A percentile compares a stretch with the other conserved stretches of the same genome.
Evolutionary conservation across 2,888 invertebrate genomes (phyloP).

Genomic region (Ichneumon xanthorius): DNA sequence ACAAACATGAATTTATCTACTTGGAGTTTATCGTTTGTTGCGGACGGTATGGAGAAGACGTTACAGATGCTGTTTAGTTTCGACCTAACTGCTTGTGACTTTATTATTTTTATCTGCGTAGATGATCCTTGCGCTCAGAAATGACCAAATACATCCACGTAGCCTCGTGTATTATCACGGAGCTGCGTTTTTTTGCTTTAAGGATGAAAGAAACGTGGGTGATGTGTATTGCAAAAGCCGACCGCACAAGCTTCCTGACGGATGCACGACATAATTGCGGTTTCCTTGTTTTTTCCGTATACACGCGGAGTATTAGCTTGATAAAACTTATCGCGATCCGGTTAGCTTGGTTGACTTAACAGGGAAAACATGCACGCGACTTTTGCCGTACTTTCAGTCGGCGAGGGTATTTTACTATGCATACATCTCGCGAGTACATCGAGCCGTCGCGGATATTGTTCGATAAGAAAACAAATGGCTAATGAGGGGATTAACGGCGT

Average conservation of each 20-base stretch:
- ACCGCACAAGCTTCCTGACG: slow-evolving; percentile 63
- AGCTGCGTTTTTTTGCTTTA: too few relatives aligned
- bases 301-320: slow-evolving; percentile 32
- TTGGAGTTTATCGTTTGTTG: background rate
- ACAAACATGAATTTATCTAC: background rate
- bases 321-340: slow-evolving; percentile 61
- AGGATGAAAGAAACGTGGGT: slow-evolving; percentile 1
- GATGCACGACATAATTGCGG: slow-evolving; percentile 65
- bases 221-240: slow-evolving; percentile 1
- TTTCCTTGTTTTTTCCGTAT: slow-evolving; percentile 57
- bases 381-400: slow-evolving; percentile 33
- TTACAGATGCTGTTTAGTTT: too few relatives aligned
- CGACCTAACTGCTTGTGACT: too few relatives aligned
- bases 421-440: background rate
- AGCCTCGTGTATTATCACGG: too few relatives aligned
- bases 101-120: too few relatives aligned
- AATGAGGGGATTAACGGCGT: background rate
- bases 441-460: background rate
- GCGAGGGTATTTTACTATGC: slow-evolving; percentile 22
- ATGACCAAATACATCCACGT: too few relatives aligned
- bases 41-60: background rate
- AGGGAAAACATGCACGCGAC: slow-evolving; percentile 9
- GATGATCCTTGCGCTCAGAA: too few relatives aligned
- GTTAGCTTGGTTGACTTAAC: slow-evolving; percentile 10
- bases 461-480: slow-evolving; percentile 21